These are phyloP conservation scores for Noctua janthe DNA, from an alignment of 2,888 invertebrate genomes.

Conservation along the genomic window DNA sequence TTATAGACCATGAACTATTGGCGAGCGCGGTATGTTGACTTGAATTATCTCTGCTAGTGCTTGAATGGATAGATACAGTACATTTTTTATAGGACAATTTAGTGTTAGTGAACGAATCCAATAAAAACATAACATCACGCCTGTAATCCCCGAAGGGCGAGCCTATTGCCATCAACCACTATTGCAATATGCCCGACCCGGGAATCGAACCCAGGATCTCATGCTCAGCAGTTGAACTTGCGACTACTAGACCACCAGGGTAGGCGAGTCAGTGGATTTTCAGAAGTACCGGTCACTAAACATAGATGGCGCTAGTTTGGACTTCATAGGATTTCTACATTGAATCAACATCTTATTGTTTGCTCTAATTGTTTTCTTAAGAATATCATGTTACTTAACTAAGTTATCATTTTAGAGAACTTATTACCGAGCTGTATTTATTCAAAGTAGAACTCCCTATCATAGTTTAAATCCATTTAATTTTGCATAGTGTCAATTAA, in stretches of 20 bases:
- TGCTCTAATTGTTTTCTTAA: too few relatives aligned
- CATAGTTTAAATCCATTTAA: background rate
- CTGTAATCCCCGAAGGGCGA: too few relatives aligned
- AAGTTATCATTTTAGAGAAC: background rate
- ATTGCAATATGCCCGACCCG: too few relatives aligned
- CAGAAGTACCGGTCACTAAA: background rate
- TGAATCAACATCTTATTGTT: background rate
- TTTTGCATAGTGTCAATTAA: background rate
- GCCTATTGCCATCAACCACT: too few relatives aligned
- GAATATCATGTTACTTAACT: background rate
- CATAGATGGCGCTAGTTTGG: slow-evolving; percentile 35
- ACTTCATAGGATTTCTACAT: background rate
- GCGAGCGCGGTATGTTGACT: background rate
- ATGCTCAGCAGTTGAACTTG: too few relatives aligned
- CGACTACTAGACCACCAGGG: too few relatives aligned
- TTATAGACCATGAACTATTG: background rate
- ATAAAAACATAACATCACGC: background rate
- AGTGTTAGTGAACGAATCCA: background rate
- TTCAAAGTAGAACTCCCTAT: background rate
- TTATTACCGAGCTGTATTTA: background rate
- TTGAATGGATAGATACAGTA: background rate
- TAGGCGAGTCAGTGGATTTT: too few relatives aligned
- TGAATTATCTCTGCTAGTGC: slow-evolving; percentile 3
- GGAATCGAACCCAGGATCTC: too few relatives aligned
- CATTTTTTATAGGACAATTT: background rate